A percentile compares a stretch with the other conserved stretches of the same genome.
Conservation (phyloP, 2,797 vertebrate species). For the Denticeps clupeoides region DNA sequence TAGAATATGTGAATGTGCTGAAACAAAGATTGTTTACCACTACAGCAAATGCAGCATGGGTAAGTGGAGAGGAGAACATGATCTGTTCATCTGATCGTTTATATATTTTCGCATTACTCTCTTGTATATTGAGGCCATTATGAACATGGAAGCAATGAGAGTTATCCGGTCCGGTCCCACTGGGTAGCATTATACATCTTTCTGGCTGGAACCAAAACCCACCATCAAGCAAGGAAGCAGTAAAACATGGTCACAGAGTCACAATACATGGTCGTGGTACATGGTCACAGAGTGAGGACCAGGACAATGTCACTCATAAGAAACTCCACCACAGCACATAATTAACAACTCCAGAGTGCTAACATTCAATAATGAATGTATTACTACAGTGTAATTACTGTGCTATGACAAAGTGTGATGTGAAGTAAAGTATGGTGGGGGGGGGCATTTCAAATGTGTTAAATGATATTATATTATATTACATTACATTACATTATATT, state of each 20-base stretch:
- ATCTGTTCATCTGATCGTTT: slow-evolving; percentile 2
- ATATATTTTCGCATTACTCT: not conserved
- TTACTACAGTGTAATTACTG: no score
- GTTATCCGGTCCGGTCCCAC: slow-evolving; percentile 30
- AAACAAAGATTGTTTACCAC: not conserved
- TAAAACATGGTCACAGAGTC: slow-evolving; percentile 25
- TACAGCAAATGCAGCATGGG: not conserved
- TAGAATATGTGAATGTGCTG: no score
- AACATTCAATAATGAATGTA: no score
- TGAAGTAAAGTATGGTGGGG: no score
- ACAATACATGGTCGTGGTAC: no score
- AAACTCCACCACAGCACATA: no score
- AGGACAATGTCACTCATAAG: no score
- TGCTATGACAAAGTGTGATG: no score
- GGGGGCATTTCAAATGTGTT: not conserved
- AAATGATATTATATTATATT: not conserved
- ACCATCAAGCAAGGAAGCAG: slow-evolving; percentile 14
- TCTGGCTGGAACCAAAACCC: slow-evolving; percentile 44
- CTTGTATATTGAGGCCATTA: slow-evolving; percentile 31
- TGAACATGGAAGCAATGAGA: slow-evolving; percentile 31
- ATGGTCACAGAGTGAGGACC: no score
- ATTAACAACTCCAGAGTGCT: no score
- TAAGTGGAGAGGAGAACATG: slow-evolving; percentile 6
- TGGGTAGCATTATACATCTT: slow-evolving; percentile 38
- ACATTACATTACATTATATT: slow-evolving; percentile 1